Evolutionary conservation across 1,140 invertebrate genomes (phyloP).

Genomic region (Dolichoris vasculosae): DNA sequence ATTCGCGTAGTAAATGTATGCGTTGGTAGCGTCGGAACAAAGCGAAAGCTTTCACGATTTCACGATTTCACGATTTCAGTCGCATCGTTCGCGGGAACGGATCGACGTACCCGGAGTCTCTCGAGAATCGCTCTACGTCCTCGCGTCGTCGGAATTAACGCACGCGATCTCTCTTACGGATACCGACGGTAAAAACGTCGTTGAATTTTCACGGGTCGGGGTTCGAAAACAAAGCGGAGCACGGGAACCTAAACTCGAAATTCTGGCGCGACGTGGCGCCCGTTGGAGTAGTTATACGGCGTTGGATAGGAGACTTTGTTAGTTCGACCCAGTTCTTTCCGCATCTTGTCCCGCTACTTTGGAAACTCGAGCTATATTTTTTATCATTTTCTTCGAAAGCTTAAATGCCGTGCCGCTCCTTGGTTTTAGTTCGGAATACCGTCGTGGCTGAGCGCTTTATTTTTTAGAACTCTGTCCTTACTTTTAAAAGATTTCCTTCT

Average conservation of each 20-base stretch:
- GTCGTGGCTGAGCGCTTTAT: too few species aligned
- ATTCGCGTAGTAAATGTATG: too few species aligned
- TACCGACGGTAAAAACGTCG: background rate
- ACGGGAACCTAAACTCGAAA: constrained; percentile 1
- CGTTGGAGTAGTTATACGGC: constrained; percentile 14
- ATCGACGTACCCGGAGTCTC: too few species aligned
- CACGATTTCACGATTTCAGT: too few species aligned
- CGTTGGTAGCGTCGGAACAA: too few species aligned
- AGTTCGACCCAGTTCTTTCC: constrained; percentile 51
- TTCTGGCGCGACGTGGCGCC: background rate
- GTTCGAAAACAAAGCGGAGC: constrained; percentile 39
- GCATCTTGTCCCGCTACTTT: background rate
- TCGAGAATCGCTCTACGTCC: background rate
- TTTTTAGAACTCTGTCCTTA: too few species aligned
- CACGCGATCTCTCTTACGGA: background rate
- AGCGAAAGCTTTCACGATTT: too few species aligned
- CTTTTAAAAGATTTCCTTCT: too few species aligned
- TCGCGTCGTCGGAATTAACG: too few species aligned
- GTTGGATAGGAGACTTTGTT: constrained; percentile 29
- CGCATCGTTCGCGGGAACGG: background rate
- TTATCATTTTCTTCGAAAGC: background rate
- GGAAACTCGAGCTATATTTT: constrained; percentile 19
- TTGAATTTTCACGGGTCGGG: constrained; percentile 27
- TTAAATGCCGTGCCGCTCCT: background rate
- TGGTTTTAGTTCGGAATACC: too few species aligned